Conservation (phyloP, 2,797 vertebrate species). For the Myotis pilosus region DNA sequence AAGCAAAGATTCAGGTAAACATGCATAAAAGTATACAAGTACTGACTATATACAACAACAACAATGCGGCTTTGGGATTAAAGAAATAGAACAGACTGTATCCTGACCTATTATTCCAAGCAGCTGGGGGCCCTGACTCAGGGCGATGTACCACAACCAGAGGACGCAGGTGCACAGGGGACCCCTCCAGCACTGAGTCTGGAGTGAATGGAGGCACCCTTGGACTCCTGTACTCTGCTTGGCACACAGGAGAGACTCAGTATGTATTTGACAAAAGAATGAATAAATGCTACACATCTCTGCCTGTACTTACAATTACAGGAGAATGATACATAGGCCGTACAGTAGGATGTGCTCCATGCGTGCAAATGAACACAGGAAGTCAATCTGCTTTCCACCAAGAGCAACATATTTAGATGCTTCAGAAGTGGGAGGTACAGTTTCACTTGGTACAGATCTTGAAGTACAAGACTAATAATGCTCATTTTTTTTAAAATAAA, state of each 20-base stretch:
- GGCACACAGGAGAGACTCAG: not conserved
- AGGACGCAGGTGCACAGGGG: not conserved
- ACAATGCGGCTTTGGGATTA: not conserved
- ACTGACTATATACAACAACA: not conserved
- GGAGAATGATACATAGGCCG: not conserved
- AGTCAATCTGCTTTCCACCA: not conserved
- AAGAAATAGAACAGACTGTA: not conserved
- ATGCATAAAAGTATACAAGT: not conserved
- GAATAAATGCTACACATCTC: not conserved
- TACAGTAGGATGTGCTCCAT: not conserved
- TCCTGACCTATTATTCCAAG: not conserved
- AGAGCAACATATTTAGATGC: not conserved
- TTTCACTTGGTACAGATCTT: conserved; percentile 38
- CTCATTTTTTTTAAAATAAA: conserved; percentile 2
- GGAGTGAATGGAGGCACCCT: not conserved
- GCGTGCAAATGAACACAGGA: not conserved
- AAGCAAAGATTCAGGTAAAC: not conserved
- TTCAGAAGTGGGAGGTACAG: not conserved
- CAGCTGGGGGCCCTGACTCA: not conserved
- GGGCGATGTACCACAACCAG: not conserved
- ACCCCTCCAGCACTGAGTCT: not conserved
- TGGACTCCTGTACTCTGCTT: not conserved
- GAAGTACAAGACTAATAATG: conserved; percentile 1
- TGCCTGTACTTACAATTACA: not conserved
- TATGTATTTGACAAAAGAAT: not conserved